These are phyloP conservation scores for Onchidella celtica DNA, from an alignment of 2,888 invertebrate genomes.

Conservation along the genomic window DNA sequence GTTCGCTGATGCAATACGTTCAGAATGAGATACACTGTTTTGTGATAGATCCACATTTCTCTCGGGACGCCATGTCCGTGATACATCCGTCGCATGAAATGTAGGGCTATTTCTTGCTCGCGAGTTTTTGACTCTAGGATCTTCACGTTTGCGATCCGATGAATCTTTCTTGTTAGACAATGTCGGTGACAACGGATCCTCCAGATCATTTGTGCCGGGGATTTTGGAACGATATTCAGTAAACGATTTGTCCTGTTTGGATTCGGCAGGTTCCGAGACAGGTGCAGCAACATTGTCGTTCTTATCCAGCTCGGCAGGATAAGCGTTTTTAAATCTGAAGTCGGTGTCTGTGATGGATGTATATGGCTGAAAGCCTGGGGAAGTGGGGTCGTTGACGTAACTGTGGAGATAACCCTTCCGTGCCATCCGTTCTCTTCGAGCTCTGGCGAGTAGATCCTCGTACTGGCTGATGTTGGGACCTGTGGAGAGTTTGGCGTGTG, in stretches of 20 bases:
- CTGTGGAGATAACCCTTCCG: conserved; percentile 49
- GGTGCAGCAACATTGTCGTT: not conserved
- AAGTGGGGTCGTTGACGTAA: conserved; percentile 42
- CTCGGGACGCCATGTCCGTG: too few relatives aligned
- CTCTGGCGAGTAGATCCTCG: conserved; percentile 33
- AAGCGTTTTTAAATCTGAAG: conserved; percentile 43
- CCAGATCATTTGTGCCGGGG: not conserved
- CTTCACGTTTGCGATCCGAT: too few relatives aligned
- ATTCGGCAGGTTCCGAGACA: not conserved
- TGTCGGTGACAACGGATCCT: conserved; percentile 35
- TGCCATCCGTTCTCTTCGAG: conserved; percentile 44
- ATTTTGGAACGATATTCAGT: conserved; percentile 1
- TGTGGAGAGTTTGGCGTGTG: not conserved
- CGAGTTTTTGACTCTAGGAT: too few relatives aligned
- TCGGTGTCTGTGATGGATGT: conserved; percentile 34
- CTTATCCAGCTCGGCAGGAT: conserved; percentile 32
- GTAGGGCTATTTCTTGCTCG: too few relatives aligned
- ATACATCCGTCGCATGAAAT: too few relatives aligned
- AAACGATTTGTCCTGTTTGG: not conserved
- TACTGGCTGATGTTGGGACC: conserved; percentile 33
- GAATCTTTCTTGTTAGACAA: too few relatives aligned
- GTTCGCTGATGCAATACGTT: too few relatives aligned
- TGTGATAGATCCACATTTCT: too few relatives aligned
- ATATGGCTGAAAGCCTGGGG: conserved; percentile 29
- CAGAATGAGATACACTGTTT: too few relatives aligned